phyloP scores from a whole-genome alignment of 2,113 vertebrate species.

The Ameiurus melas region DNA sequence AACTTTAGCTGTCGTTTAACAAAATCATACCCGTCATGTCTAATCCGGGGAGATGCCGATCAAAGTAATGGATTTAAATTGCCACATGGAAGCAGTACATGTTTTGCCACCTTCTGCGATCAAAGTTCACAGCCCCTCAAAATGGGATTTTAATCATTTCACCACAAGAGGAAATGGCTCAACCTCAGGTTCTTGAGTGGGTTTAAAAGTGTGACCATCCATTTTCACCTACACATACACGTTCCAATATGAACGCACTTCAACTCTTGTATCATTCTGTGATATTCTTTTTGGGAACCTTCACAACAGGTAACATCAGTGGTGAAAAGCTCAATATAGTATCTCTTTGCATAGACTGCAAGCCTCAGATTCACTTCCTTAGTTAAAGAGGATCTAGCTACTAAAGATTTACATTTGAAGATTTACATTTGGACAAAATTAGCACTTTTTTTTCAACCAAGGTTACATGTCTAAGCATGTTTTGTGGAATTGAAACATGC shows the following conservation, averaged over 20 bases:
- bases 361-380: constrained; percentile 54
- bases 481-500: constrained; percentile 48
- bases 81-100: constrained; percentile 11
- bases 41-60: constrained; percentile 65
- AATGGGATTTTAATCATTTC: constrained; percentile 50
- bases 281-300: neutral
- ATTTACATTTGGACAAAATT: constrained; percentile 19
- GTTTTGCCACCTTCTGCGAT: constrained; percentile 58
- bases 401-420: constrained; percentile 32
- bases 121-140: constrained; percentile 38
- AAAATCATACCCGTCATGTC: constrained; percentile 76
- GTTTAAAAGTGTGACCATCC: constrained; percentile 27
- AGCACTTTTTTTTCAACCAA: constrained; percentile 20
- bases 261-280: neutral
- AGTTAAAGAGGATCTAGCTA: constrained; percentile 54
- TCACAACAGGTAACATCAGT: neutral
- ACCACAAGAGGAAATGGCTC: constrained; percentile 53
- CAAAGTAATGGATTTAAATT: constrained; percentile 61
- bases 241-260: neutral
- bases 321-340: constrained; percentile 3
- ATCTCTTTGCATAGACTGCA: constrained; percentile 44
- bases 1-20: constrained; percentile 59
- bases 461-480: neutral
- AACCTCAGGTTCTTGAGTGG: constrained; percentile 42
- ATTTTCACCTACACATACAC: neutral